A percentile compares a stretch with the other conserved stretches of the same genome.
Evolutionary conservation across 2,797 vertebrate species (phyloP).

Genomic region (Chelmon rostratus): DNA sequence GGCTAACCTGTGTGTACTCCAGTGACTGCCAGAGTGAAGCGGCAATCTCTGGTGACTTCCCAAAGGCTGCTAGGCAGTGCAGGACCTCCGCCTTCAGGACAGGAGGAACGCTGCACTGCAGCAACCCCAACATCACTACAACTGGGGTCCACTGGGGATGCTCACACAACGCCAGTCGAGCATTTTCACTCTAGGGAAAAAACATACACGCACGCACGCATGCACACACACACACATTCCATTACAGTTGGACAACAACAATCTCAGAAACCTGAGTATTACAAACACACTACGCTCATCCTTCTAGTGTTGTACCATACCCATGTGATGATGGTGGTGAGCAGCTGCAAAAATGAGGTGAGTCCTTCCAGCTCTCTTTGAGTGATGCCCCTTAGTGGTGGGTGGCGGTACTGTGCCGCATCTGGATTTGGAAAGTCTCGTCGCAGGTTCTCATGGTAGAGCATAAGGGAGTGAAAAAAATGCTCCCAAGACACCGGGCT

Average conservation of each 20-base stretch:
- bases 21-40: slow-evolving; percentile 98
- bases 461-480: slow-evolving; percentile 97
- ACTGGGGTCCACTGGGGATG: slow-evolving; percentile 98
- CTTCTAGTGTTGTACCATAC: slow-evolving; percentile 77
- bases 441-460: slow-evolving; percentile 97
- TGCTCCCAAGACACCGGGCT: slow-evolving; percentile 98
- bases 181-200: slow-evolving; percentile 92
- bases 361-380: slow-evolving; percentile 97
- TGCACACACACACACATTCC: not conserved
- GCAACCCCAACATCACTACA: slow-evolving; percentile 94
- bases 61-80: slow-evolving; percentile 93
- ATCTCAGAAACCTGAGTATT: not conserved
- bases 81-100: slow-evolving; percentile 93
- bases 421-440: slow-evolving; percentile 94
- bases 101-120: slow-evolving; percentile 96
- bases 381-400: slow-evolving; percentile 95
- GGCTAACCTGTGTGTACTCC: slow-evolving; percentile 95
- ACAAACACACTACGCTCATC: not conserved
- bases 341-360: slow-evolving; percentile 93
- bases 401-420: slow-evolving; percentile 93
- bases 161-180: slow-evolving; percentile 96
- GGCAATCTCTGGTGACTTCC: slow-evolving; percentile 97
- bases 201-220: not conserved
- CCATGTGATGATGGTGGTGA: slow-evolving; percentile 94
- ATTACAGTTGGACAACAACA: not conserved